Evolutionary conservation across 2,888 invertebrate genomes (phyloP).

Genomic region (Prosopocoilus inquinatus): DNA sequence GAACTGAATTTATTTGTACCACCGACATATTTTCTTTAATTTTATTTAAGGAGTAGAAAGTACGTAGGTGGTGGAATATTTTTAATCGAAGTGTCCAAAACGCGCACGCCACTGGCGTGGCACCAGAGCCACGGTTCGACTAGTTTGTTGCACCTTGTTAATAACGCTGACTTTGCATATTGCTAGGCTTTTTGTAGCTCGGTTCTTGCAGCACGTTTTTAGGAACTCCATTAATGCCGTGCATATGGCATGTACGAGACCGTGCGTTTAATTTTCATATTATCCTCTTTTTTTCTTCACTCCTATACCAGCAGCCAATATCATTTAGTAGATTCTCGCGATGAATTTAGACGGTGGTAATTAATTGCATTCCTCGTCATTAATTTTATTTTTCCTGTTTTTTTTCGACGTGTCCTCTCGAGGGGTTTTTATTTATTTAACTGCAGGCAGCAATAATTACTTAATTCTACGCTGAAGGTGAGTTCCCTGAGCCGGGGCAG

Average conservation of each 20-base stretch:
- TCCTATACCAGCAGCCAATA: conserved; percentile 30
- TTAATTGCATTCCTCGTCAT: conserved; percentile 28
- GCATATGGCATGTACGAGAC: conserved; percentile 43
- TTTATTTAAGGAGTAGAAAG: too few species aligned
- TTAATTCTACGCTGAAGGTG: too few species aligned
- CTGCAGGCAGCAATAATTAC: too few species aligned
- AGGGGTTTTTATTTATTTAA: too few species aligned
- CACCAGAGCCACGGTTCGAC: conserved; percentile 27
- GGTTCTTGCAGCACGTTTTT: conserved; percentile 42
- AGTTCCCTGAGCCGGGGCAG: too few species aligned
- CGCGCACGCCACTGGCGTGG: conserved; percentile 35
- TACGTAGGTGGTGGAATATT: too few species aligned
- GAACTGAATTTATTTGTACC: too few species aligned
- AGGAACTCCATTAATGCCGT: conserved; percentile 44
- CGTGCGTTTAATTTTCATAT: conserved; percentile 44
- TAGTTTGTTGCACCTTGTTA: conserved; percentile 51
- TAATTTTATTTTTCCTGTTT: too few species aligned
- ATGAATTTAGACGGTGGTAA: conserved; percentile 36
- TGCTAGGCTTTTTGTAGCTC: conserved; percentile 35
- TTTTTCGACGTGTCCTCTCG: too few species aligned
- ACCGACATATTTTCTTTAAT: too few species aligned
- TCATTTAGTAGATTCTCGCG: conserved; percentile 34
- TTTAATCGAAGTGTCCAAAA: too few species aligned
- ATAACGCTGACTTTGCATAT: conserved; percentile 51
- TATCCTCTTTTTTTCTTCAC: conserved; percentile 35